phyloP scores from a whole-genome alignment of 1,140 invertebrate species.

The Tribolium madens region DNA sequence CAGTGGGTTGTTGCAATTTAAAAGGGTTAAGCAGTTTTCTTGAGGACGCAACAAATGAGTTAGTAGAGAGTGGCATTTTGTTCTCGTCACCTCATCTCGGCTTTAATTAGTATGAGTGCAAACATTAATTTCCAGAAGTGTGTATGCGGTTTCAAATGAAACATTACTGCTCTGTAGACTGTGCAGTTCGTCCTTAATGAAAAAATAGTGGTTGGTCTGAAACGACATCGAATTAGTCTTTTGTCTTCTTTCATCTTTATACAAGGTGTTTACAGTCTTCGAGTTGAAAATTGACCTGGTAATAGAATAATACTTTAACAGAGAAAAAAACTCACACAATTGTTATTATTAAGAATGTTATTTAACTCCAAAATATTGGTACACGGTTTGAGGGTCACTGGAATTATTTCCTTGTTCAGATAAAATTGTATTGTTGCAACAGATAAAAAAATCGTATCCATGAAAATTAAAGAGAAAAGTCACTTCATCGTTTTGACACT shows the following conservation, averaged over 20 bases:
- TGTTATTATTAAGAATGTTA: too few species aligned
- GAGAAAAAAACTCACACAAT: too few species aligned
- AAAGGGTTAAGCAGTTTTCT: constrained; percentile 5
- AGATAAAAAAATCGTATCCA: too few species aligned
- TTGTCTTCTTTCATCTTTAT: neutral
- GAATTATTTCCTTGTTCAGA: too few species aligned
- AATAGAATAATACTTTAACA: too few species aligned
- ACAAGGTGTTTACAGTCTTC: too few species aligned
- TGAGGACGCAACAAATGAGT: neutral
- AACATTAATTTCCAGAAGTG: constrained; percentile 37
- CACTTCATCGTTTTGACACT: too few species aligned
- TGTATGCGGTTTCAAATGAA: constrained; percentile 30
- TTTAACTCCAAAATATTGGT: too few species aligned
- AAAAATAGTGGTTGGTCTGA: constrained; percentile 4
- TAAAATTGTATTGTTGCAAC: too few species aligned
- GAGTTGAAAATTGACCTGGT: too few species aligned
- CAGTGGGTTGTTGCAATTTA: neutral
- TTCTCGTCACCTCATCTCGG: constrained; percentile 32
- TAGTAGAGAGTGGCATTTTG: constrained; percentile 15
- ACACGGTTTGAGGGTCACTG: too few species aligned
- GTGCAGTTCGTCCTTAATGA: constrained; percentile 22
- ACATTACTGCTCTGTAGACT: constrained; percentile 17
- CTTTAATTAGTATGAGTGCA: constrained; percentile 35
- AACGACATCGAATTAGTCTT: neutral
- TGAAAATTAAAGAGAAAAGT: too few species aligned